Base-by-base conservation (phyloP, 1,140 invertebrate species). In the Andricus grossulariae region DNA sequence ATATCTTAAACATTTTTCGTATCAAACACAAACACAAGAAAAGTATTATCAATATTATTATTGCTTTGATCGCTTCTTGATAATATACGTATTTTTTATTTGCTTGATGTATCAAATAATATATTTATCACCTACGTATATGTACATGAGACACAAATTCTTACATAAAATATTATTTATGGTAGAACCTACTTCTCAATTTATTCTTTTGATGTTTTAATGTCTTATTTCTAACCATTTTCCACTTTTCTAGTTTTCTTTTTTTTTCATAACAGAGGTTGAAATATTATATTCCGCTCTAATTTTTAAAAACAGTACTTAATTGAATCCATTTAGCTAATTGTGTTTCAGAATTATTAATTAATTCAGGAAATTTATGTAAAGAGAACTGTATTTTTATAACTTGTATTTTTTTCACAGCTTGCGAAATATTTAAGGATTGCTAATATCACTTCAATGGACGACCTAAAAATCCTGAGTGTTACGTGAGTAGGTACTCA, bases 401-500 rank as follows among this genome's bases (percentile, higher is more conserved):
- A 76, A 18, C 55, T 75, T 81, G 72, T 80, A 86, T 78, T 83
- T 84, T 80, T 52, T 80, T 93, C 93, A 75, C 92, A 95, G 95
- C 92, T 95, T 50, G 91, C 93, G 7, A 93, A 92, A 72, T 94
- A 94, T 78, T 89, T 95, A 79, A 92, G 91, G 84, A 92, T 92
- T 77, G 93, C 93, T n/a, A 94, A 95, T 85, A 93, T 95, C 21
- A 93, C 93, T 3, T 92, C 93, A 76, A 92, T 94, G 80, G 94
- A 94, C 84, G 94, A 94, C 83, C 90, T 95, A 72, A 93, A 94
- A 92, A 91, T 95, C 76, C 90, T 94, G 78, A 94, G 93, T 82
- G 92, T 95, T 83, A 94, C 93, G 94, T 94, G 90, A 93, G 92
- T 92, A 90, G 83, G 79, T 86, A 51, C 71, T 72, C 21, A 72